These are phyloP conservation scores for Tetragnatha montana DNA, from an alignment of 2,888 invertebrate species.

Conservation along the genomic window DNA sequence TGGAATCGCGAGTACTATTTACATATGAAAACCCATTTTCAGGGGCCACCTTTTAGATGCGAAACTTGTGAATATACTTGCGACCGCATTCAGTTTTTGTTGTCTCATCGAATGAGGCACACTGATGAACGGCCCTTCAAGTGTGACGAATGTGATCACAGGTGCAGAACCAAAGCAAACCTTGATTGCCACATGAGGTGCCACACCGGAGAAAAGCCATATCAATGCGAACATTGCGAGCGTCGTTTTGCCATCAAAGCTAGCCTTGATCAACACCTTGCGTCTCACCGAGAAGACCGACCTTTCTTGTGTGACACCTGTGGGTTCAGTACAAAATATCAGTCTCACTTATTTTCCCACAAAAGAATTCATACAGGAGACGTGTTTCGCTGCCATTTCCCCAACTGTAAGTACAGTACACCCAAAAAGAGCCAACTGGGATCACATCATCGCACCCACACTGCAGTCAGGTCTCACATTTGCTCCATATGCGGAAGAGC, in stretches of 20 bases:
- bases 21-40: constrained; percentile 80
- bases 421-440: constrained; percentile 82
- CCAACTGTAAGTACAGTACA: constrained; percentile 81
- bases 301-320: constrained; percentile 82
- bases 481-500: constrained; percentile 81
- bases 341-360: constrained; percentile 82
- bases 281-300: constrained; percentile 79
- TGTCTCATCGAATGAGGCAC: constrained; percentile 81
- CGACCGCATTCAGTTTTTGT: constrained; percentile 79
- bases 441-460: constrained; percentile 81
- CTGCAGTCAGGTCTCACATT: constrained; percentile 78
- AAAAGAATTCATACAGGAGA: constrained; percentile 82
- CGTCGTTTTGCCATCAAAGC: constrained; percentile 80
- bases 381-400: constrained; percentile 81
- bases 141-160: constrained; percentile 80
- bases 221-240: constrained; percentile 80
- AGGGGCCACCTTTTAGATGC: constrained; percentile 82
- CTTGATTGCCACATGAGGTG: constrained; percentile 80
- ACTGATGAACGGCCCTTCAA: constrained; percentile 77
- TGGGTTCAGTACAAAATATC: constrained; percentile 82
- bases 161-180: constrained; percentile 80
- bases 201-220: constrained; percentile 80
- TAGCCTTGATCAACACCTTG: constrained; percentile 80
- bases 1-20: constrained; percentile 81
- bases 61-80: constrained; percentile 80